These are phyloP conservation scores for Corythucha ciliata DNA, from an alignment of 2,888 invertebrate species.

Conservation along the genomic window DNA sequence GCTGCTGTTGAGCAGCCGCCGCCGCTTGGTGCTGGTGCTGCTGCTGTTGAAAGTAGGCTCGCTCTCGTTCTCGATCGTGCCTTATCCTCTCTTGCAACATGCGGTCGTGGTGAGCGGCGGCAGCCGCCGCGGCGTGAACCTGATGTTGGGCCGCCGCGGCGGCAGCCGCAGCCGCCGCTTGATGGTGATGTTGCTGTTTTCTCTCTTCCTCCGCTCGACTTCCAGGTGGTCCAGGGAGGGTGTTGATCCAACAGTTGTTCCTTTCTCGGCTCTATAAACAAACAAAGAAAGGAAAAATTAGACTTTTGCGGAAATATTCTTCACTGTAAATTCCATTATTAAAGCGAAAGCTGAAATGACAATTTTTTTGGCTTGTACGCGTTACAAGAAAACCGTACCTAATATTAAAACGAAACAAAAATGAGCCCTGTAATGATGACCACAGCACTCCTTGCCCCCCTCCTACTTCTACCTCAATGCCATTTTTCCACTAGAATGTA, in stretches of 20 bases:
- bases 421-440: no score
- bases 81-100: constrained; percentile 10
- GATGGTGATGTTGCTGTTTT: constrained; percentile 37
- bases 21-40: constrained; percentile 31
- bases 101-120: constrained; percentile 17
- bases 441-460: no score
- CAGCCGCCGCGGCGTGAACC: constrained; percentile 32
- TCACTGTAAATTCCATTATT: no score
- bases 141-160: constrained; percentile 2
- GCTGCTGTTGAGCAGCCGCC: constrained; percentile 42
- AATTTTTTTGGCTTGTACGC: no score
- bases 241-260: constrained; percentile 39
- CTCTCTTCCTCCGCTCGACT: constrained; percentile 39
- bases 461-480: no score
- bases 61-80: constrained; percentile 2
- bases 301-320: no score
- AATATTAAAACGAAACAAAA: no score
- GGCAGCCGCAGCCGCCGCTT: constrained; percentile 25
- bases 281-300: constrained; percentile 12
- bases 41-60: constrained; percentile 24
- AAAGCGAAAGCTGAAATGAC: no score
- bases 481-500: no score
- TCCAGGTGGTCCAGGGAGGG: constrained; percentile 39
- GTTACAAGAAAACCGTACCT: no score
- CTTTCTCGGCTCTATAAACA: constrained; percentile 33